A percentile compares a stretch with the other conserved stretches of the same genome.
Evolutionary conservation across 2,797 vertebrate genomes (phyloP).

Genomic region (Centroberyx gerrardi): DNA sequence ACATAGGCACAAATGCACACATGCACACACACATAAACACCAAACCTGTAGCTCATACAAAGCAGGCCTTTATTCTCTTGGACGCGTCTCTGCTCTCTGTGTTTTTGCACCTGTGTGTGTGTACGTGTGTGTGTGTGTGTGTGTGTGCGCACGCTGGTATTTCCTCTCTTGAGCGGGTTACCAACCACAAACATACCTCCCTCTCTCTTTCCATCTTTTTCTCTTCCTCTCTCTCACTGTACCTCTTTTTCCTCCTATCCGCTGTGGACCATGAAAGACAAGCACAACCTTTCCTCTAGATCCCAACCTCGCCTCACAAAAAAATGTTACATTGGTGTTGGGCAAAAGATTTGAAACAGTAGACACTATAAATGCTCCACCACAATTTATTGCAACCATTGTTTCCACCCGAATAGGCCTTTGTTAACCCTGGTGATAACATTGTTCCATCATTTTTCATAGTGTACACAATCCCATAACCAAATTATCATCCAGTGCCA

Average conservation of each 20-base stretch:
- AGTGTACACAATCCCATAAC: no score
- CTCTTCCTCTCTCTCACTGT: constrained; percentile 74
- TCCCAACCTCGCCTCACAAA: constrained; percentile 48
- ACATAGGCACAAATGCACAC: constrained; percentile 40
- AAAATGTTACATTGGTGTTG: constrained; percentile 15
- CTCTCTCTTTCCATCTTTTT: constrained; percentile 79
- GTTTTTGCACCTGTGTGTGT: constrained; percentile 87
- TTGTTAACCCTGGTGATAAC: no score
- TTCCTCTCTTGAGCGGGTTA: constrained; percentile 80
- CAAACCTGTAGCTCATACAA: constrained; percentile 81
- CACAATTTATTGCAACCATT: no score
- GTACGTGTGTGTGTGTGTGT: constrained; percentile 39
- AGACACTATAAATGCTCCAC: no score
- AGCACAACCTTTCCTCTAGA: constrained; percentile 83
- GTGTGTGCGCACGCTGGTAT: constrained; percentile 69
- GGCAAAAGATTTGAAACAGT: no score
- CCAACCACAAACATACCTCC: constrained; percentile 82
- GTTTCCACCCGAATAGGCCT: no score
- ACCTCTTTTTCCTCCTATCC: constrained; percentile 62
- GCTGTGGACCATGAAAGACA: constrained; percentile 70
- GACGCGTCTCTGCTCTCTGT: constrained; percentile 75
- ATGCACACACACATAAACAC: constrained; percentile 74
- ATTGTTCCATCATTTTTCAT: no score
- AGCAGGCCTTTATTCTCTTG: constrained; percentile 84
- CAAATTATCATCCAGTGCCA: no score